A percentile compares a stretch with the other conserved stretches of the same genome.
These are phyloP conservation scores for Dorcus hopei DNA, from an alignment of 2,888 invertebrate genomes.

Conservation along the genomic window DNA sequence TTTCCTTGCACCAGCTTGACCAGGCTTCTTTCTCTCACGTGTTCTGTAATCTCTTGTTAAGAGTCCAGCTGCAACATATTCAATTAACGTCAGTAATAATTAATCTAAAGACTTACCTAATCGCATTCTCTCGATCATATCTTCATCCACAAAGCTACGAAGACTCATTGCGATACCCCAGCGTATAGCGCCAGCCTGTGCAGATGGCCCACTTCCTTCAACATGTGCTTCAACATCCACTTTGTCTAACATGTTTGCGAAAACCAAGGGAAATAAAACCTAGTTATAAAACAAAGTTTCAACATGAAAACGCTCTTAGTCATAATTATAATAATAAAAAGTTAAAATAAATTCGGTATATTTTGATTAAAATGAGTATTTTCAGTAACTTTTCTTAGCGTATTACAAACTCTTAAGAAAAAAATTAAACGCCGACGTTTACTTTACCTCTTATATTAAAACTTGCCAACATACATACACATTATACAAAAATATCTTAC, in stretches of 20 bases:
- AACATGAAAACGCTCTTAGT: not conserved
- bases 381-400: too few relatives aligned
- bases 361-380: too few relatives aligned
- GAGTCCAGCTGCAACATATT: conserved; percentile 68
- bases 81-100: conserved; percentile 10
- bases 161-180: conserved; percentile 84
- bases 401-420: too few relatives aligned
- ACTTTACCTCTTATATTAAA: too few relatives aligned
- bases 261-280: conserved; percentile 81
- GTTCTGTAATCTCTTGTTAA: conserved; percentile 74
- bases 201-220: conserved; percentile 69
- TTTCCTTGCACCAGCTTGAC: conserved; percentile 84
- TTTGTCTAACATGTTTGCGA: conserved; percentile 69
- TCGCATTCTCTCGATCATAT: conserved; percentile 80
- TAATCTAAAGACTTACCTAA: conserved; percentile 58
- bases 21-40: conserved; percentile 89
- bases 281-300: conserved; percentile 43
- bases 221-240: conserved; percentile 83
- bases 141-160: conserved; percentile 75
- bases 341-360: too few relatives aligned
- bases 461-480: too few relatives aligned
- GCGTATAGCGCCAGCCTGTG: conserved; percentile 86
- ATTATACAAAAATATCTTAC: too few relatives aligned
- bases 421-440: too few relatives aligned
- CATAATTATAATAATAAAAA: too few relatives aligned